A percentile compares a stretch with the other conserved stretches of the same genome.
phyloP scores from a whole-genome alignment of 2,113 vertebrate species.

The Pardalotus punctatus region DNA sequence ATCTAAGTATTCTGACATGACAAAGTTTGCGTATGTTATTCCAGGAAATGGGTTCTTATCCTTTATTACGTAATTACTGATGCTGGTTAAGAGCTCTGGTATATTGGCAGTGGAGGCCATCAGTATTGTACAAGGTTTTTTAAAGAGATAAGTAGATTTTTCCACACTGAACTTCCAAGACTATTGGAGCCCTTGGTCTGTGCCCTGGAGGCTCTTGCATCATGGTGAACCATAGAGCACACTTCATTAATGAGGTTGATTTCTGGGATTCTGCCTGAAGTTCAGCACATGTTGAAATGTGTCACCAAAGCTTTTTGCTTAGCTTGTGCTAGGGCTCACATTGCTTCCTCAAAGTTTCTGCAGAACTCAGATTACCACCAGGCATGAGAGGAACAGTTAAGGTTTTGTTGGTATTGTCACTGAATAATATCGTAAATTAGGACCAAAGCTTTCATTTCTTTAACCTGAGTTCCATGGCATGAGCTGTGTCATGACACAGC shows the following conservation, averaged over 20 bases:
- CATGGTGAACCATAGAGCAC: not conserved
- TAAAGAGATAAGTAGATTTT: not conserved
- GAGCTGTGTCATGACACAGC: not conserved
- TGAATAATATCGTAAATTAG: not conserved
- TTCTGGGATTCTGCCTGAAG: not conserved
- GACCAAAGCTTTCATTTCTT: not conserved
- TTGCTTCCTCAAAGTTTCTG: not conserved
- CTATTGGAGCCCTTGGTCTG: fast-evolving
- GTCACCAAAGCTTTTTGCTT: not conserved
- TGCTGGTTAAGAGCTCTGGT: not conserved
- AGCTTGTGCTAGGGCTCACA: not conserved
- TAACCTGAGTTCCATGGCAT: not conserved
- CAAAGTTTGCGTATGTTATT: fast-evolving
- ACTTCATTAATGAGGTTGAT: not conserved
- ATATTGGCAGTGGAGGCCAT: not conserved
- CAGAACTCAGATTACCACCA: not conserved
- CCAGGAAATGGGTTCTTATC: not conserved
- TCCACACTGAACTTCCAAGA: not conserved
- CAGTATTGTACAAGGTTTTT: not conserved
- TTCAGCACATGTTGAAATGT: not conserved
- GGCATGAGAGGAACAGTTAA: not conserved
- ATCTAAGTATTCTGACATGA: not conserved
- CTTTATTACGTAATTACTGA: not conserved
- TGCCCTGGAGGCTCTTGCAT: not conserved
- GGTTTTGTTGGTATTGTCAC: not conserved